Evolutionary conservation across 2,888 invertebrate species (phyloP).

Genomic region (Eucriotettix oculatus): DNA sequence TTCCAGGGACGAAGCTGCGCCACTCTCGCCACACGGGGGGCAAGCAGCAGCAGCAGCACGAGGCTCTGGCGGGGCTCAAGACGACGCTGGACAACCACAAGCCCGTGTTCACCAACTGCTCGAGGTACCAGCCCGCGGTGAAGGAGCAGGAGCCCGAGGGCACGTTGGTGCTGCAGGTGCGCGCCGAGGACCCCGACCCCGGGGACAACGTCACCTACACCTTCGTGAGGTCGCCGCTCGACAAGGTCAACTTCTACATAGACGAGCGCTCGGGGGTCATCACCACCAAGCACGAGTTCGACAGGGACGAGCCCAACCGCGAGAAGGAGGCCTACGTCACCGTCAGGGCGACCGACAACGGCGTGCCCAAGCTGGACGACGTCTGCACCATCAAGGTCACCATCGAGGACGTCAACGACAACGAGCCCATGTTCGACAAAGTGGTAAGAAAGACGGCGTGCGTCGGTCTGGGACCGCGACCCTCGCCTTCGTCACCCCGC

Average conservation of each 20-base stretch:
- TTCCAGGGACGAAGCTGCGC: no score
- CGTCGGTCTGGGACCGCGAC: no score
- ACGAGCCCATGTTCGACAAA: constrained; percentile 68
- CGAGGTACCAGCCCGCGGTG: constrained; percentile 60
- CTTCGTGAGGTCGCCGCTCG: constrained; percentile 57
- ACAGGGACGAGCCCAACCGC: constrained; percentile 77
- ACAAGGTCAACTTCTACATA: constrained; percentile 62
- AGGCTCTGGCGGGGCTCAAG: no score
- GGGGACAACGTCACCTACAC: constrained; percentile 68
- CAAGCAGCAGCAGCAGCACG: no score
- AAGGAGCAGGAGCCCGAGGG: constrained; percentile 61
- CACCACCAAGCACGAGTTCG: constrained; percentile 58
- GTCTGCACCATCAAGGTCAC: constrained; percentile 86
- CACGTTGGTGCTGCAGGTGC: constrained; percentile 56
- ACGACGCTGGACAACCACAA: constrained; percentile 45
- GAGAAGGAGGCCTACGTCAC: constrained; percentile 67
- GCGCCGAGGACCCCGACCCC: constrained; percentile 54
- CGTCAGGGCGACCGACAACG: constrained; percentile 85
- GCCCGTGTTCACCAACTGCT: constrained; percentile 73
- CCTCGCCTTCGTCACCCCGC: no score
- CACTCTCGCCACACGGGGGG: no score
- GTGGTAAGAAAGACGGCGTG: constrained; percentile 36
- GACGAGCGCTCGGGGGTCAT: constrained; percentile 61
- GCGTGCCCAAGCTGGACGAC: constrained; percentile 74
- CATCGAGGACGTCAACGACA: constrained; percentile 88